These are phyloP conservation scores for Hoplias malabaricus DNA, from an alignment of 2,113 vertebrate genomes.

Conservation along the genomic window DNA sequence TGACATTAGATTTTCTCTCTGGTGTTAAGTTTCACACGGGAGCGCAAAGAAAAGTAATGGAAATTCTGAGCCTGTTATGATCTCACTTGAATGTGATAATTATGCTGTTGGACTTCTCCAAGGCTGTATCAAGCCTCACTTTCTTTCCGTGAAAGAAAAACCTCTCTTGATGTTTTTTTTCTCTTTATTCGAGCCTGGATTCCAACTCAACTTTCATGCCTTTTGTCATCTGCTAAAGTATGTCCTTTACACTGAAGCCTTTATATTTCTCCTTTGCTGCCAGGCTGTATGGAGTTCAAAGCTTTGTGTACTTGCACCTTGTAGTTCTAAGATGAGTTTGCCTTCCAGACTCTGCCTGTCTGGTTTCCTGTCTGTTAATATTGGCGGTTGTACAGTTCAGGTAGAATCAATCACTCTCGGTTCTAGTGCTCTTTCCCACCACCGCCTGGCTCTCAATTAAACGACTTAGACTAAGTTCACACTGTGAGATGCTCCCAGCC, in stretches of 20 bases:
- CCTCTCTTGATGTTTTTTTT: not conserved
- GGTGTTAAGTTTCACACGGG: constrained; percentile 37
- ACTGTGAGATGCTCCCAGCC: constrained; percentile 57
- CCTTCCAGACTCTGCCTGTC: constrained; percentile 40
- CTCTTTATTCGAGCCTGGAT: not conserved
- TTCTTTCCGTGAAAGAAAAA: not conserved
- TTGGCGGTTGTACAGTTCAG: constrained; percentile 55
- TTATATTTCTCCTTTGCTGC: not conserved
- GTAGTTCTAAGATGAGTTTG: not conserved
- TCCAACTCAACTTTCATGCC: not conserved
- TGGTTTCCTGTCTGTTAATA: constrained; percentile 49
- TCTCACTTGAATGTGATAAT: constrained; percentile 40
- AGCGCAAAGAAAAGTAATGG: constrained; percentile 33
- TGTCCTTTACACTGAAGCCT: not conserved
- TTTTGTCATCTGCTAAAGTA: not conserved
- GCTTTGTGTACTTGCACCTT: not conserved
- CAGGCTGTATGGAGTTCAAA: not conserved
- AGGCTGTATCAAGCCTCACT: not conserved
- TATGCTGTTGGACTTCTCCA: constrained; percentile 15
- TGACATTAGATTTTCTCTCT: constrained; percentile 32
- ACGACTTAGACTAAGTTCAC: constrained; percentile 68
- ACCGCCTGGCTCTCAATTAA: constrained; percentile 62
- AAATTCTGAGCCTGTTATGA: constrained; percentile 40
- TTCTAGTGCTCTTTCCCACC: constrained; percentile 44
- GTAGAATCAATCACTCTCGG: constrained; percentile 69